Evolutionary conservation across 2,113 vertebrate genomes (phyloP), one percentile per base, ranked within the genome.

Genomic region (Ptilorrhoa leucosticta): DNA sequence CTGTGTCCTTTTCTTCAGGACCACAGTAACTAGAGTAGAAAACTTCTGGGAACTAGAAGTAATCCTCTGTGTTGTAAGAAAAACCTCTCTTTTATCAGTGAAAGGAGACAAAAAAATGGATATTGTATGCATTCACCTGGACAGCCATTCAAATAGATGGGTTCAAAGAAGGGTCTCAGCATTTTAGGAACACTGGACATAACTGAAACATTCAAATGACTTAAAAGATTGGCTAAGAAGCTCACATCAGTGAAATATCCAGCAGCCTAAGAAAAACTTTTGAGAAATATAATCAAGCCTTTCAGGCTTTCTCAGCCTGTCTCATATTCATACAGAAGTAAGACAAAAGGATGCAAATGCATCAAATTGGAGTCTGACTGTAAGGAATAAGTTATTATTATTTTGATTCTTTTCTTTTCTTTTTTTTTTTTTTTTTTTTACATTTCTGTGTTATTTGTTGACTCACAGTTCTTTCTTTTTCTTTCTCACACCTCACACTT

Each of bases 401-500:
- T 60, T 65, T 58, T 21, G 20, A 30, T 31, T 18, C 6, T 48
- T 39, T 42, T 37, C 3, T 6, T 45, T 60, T 58, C 56, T 22
- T 19, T 81, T 77, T 39, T 40, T 11, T 15, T 3, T 11, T 10
- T 54, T 42, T 11, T n/a, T 48, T 53, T 77, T 86, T 31, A 24
- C 11, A 63, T 37, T 71, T 94, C 18, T 48, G 1, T 71, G 15
- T 57, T 76, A 45, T 87, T 89, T 91, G 14, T 83, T 83, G 40
- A 3, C 57, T 89, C 48, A 37, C 22, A 87, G 48, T 72, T 54
- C 51, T 82, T 90, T 77, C 10, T 57, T 94, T 90, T 86, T 81
- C 79, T 71, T 90, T 89, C 76, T 89, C 72, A 76, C 57, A 94
- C 48, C 26, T 96, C 39, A 76, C 22, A 57, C 63, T 76, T 94